phyloP scores from a whole-genome alignment of 2,113 vertebrate species.

The Pachypanchax playfairii region DNA sequence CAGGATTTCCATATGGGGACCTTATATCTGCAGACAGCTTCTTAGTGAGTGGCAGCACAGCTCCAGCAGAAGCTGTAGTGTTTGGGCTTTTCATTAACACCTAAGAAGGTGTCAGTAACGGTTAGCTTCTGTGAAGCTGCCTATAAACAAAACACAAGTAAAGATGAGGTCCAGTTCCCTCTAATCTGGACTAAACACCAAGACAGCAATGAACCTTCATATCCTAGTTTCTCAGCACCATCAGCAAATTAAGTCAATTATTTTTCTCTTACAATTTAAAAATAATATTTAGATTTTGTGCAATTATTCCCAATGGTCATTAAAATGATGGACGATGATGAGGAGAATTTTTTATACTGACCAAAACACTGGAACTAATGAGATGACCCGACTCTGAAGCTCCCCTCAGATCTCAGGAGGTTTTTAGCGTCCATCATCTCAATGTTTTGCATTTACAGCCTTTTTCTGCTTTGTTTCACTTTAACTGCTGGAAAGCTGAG shows the following conservation, averaged over 20 bases:
- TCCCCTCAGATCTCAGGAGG: neutral
- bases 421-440: neutral
- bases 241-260: neutral
- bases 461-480: slow-evolving; percentile 6
- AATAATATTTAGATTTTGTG: neutral
- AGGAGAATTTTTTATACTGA: neutral
- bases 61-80: slow-evolving; percentile 48
- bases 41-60: slow-evolving; percentile 43
- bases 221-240: slow-evolving; percentile 5
- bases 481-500: neutral
- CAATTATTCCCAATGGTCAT: neutral
- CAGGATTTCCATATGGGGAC: slow-evolving; percentile 33
- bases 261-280: neutral
- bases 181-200: slow-evolving; percentile 8
- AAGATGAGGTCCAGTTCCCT: slow-evolving; percentile 37
- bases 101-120: slow-evolving; percentile 66
- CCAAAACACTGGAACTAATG: neutral
- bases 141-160: slow-evolving; percentile 62
- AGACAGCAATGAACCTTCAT: neutral
- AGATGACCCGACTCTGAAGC: neutral
- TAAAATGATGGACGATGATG: slow-evolving; percentile 2
- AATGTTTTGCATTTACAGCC: slow-evolving; percentile 2
- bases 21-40: slow-evolving; percentile 13
- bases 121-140: slow-evolving; percentile 30
- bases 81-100: slow-evolving; percentile 76